Conservation (phyloP, 64 coral and sea anemone species). For the Exaiptasia diaphana region DNA sequence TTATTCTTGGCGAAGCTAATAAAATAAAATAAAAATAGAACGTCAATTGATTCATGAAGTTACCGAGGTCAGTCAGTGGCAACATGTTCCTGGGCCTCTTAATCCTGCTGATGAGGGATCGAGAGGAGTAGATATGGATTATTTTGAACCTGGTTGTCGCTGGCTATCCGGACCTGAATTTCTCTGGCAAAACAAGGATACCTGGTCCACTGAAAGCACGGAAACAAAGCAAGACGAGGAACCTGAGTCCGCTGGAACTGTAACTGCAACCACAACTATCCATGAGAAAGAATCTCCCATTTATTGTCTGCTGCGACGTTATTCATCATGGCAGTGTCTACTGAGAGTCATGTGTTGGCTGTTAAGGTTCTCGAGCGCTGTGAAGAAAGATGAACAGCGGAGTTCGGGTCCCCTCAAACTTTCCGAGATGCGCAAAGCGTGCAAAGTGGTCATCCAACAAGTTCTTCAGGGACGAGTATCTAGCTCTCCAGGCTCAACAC, state of each 20-base stretch:
- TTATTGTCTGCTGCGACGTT: background rate
- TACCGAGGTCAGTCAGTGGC: constrained; percentile 3
- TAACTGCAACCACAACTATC: background rate
- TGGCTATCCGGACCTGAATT: constrained; percentile 13
- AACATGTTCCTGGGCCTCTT: background rate
- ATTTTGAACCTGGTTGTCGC: background rate
- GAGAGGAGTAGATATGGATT: background rate
- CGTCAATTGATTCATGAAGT: constrained; percentile 8
- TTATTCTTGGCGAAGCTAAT: no score
- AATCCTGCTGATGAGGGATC: constrained; percentile 37
- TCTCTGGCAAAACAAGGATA: background rate
- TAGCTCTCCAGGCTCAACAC: background rate
- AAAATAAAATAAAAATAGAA: background rate
- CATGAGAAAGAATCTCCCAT: background rate
- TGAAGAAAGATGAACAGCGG: background rate
- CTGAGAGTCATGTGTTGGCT: constrained; percentile 24
- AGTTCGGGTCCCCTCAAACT: background rate
- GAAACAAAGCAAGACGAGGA: background rate
- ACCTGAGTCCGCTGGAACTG: background rate
- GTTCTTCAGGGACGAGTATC: constrained; percentile 1
- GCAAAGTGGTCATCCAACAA: background rate
- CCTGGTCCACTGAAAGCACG: background rate
- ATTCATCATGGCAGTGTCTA: background rate
- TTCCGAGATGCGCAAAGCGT: background rate
- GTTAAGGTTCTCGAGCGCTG: background rate